These are phyloP conservation scores for Meriones psammophilus DNA, from an alignment of 2,797 vertebrate species.

Conservation along the genomic window DNA sequence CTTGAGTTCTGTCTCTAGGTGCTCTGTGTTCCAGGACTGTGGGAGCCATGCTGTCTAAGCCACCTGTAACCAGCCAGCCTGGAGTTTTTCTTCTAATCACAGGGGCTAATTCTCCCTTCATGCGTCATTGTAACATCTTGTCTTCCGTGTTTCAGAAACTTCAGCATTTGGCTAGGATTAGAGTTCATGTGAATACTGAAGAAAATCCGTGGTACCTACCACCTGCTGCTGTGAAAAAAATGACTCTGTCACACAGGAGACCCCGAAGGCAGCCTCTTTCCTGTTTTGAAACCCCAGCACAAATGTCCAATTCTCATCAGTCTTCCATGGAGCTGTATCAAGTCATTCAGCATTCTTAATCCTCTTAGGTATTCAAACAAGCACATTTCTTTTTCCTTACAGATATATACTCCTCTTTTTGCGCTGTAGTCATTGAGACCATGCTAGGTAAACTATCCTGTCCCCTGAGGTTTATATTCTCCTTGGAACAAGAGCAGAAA, in stretches of 20 bases:
- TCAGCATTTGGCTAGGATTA: background rate
- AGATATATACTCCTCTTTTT: background rate
- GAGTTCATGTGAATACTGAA: background rate
- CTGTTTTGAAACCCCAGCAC: background rate
- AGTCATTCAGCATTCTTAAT: background rate
- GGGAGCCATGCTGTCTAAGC: background rate
- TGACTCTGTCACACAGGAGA: background rate
- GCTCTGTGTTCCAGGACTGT: background rate
- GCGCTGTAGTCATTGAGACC: background rate
- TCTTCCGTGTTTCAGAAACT: background rate
- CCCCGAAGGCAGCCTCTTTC: background rate
- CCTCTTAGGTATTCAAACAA: background rate
- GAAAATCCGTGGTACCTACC: background rate
- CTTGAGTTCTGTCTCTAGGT: background rate
- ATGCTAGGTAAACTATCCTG: background rate
- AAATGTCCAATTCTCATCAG: background rate
- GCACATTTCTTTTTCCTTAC: background rate
- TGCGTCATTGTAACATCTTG: background rate
- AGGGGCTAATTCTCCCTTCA: background rate
- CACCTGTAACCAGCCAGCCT: background rate
- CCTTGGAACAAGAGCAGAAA: too few relatives aligned
- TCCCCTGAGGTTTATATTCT: accelerated
- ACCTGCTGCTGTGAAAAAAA: background rate
- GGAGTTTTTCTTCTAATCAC: background rate
- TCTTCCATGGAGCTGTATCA: background rate